Conservation (phyloP, 1,140 invertebrate species). For the Aphelinus atriplicis region DNA sequence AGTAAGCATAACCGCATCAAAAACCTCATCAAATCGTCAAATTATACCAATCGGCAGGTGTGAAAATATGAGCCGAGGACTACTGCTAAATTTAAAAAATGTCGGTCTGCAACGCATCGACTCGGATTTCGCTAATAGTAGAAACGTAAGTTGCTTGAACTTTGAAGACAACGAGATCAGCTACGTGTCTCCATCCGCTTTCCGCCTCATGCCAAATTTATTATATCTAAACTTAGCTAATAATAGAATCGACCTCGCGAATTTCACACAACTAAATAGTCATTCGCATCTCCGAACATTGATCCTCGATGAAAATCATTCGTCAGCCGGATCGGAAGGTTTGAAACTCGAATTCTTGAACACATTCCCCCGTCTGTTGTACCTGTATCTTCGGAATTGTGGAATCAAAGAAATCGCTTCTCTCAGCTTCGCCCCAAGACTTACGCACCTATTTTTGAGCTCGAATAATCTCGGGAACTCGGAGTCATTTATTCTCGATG, state of each 20-base stretch:
- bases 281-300: slow-evolving; percentile 3
- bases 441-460: slow-evolving; percentile 51
- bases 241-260: slow-evolving; percentile 42
- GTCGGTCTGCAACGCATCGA: slow-evolving; percentile 17
- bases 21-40: background rate
- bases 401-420: slow-evolving; percentile 39
- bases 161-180: slow-evolving; percentile 53
- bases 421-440: slow-evolving; percentile 39
- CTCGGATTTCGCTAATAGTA: slow-evolving; percentile 45
- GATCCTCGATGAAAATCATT: background rate
- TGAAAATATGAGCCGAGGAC: background rate
- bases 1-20: too few relatives aligned
- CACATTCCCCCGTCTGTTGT: slow-evolving; percentile 43
- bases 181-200: slow-evolving; percentile 44
- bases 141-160: slow-evolving; percentile 30
- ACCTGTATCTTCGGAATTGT: slow-evolving; percentile 49
- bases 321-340: background rate
- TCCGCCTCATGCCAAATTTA: slow-evolving; percentile 48
- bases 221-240: slow-evolving; percentile 50
- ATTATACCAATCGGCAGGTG: background rate
- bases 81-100: slow-evolving; percentile 22
- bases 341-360: slow-evolving; percentile 27
- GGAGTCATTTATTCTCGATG: slow-evolving; percentile 35
- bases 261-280: slow-evolving; percentile 32
- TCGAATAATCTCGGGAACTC: slow-evolving; percentile 51